Evolutionary conservation across 2,113 vertebrate species (phyloP), one percentile per base, ranked within the genome.

Genomic region (Indicator indicator): DNA sequence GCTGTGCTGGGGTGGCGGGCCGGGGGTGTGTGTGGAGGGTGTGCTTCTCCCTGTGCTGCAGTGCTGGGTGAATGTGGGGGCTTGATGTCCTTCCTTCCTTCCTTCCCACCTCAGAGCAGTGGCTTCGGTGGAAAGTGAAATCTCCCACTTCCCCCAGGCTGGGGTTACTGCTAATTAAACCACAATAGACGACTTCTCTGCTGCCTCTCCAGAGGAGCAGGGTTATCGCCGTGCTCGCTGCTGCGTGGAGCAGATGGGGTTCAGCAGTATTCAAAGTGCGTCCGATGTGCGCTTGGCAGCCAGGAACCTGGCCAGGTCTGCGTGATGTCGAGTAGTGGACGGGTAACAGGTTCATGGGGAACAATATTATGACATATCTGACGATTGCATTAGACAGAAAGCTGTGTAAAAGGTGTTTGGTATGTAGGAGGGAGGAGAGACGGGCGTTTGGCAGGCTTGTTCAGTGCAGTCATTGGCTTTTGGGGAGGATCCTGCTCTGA

Each of bases 101-200:
- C 10, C 60, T 64, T 50, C 84, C 92, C 96, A 55, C 86, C 94
- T 88, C 95, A 30, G 90, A 59, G 60, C 70, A 42, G 95, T 94
- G 92, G 76, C 52, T 30, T 63, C 78, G 94, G 91, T 89, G 81
- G 96, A 30, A 95, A 96, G 94, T 92, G 91, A 77, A 27, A 40
- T 72, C 91, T 90, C 95, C 21, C 90, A 14, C 94, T 90, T 91
- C 75, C 95, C 67, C 67, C 70, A 33, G 86, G 94, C 96, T 77
- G 94, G 72, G 97, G 75, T 89, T 93, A 42, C 59, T 78, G 97
- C 96, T 97, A 83, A 96, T 97, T 92, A 94, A 97, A 73, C 94
- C 96, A 94, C 95, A 42, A 40, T 60, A 84, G 93, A 44, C 33
- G 67, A 77, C 26, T 74, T 13, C 17, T 50, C 16, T 60, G 89